These are phyloP conservation scores for Aleiodes sp. DNA, from an alignment of 1,140 invertebrate species.

Conservation along the genomic window DNA sequence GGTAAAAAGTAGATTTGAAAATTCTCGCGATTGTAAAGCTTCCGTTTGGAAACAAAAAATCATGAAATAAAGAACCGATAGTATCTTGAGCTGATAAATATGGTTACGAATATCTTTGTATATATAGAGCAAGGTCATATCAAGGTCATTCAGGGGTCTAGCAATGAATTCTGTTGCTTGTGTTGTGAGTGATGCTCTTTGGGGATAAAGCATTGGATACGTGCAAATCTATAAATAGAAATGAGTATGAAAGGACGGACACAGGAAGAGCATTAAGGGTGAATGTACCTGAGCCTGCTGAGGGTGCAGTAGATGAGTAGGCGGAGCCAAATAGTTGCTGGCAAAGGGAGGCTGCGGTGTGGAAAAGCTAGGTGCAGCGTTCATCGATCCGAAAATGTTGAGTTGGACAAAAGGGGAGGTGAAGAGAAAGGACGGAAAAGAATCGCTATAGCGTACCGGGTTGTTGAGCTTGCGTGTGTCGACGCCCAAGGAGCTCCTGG, in stretches of 20 bases:
- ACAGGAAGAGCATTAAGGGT: neutral
- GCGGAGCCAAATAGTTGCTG: neutral
- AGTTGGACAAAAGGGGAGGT: neutral
- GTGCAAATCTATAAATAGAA: neutral
- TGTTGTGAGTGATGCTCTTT: neutral
- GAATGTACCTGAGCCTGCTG: conserved; percentile 6
- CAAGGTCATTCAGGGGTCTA: neutral
- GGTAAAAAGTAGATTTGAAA: too few species aligned
- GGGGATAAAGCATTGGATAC: neutral
- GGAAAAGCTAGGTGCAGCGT: conserved; percentile 21
- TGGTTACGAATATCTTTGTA: too few species aligned
- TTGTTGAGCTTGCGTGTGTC: conserved; percentile 21
- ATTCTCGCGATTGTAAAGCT: too few species aligned
- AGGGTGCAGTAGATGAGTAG: conserved; percentile 3
- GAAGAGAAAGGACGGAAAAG: neutral
- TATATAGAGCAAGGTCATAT: neutral
- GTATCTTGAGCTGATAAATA: too few species aligned
- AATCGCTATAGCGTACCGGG: neutral
- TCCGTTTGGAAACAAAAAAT: too few species aligned
- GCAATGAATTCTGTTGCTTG: neutral
- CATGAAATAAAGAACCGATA: too few species aligned
- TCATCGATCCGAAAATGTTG: conserved; percentile 27
- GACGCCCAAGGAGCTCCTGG: conserved; percentile 21
- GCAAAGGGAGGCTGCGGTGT: conserved; percentile 13
- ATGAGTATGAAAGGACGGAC: neutral